Conservation (phyloP, 2,888 invertebrate species). For the Dusona sp. region DNA sequence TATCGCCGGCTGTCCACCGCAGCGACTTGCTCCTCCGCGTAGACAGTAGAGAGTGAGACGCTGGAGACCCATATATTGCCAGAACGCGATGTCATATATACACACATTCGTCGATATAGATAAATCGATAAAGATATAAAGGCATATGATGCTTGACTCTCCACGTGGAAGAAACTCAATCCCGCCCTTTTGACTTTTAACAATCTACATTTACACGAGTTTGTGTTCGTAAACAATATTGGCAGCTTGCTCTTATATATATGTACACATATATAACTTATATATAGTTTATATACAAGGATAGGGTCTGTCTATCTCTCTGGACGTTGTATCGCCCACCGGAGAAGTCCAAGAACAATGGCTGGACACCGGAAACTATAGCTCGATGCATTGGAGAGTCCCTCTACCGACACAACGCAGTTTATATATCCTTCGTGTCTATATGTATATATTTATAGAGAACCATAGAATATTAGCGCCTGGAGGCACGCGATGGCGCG, state of each 20-base stretch:
- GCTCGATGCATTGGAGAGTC: conserved; percentile 53
- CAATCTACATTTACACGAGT: not conserved
- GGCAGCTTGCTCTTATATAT: conserved; percentile 33
- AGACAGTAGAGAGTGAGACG: conserved; percentile 56
- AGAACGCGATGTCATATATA: conserved; percentile 66
- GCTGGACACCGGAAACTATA: conserved; percentile 59
- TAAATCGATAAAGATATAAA: not conserved
- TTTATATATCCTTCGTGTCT: not conserved
- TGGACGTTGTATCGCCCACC: conserved; percentile 56
- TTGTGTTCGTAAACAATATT: conserved; percentile 55
- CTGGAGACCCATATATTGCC: conserved; percentile 68
- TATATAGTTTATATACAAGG: conserved; percentile 23
- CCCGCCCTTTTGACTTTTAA: not conserved
- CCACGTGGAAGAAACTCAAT: not conserved
- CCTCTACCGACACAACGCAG: conserved; percentile 43
- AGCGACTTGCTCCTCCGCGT: conserved; percentile 71
- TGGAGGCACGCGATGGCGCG: conserved; percentile 45
- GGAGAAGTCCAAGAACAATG: conserved; percentile 65
- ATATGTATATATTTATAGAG: conserved; percentile 25
- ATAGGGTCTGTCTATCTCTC: conserved; percentile 61
- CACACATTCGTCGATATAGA: conserved; percentile 8
- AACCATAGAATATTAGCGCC: conserved; percentile 44
- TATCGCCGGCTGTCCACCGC: conserved; percentile 78
- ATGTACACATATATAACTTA: not conserved
- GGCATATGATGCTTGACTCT: not conserved